Evolutionary conservation across 2,797 vertebrate species (phyloP), one percentile per base, ranked within the genome.

Genomic region (Eremophila alpestris): DNA sequence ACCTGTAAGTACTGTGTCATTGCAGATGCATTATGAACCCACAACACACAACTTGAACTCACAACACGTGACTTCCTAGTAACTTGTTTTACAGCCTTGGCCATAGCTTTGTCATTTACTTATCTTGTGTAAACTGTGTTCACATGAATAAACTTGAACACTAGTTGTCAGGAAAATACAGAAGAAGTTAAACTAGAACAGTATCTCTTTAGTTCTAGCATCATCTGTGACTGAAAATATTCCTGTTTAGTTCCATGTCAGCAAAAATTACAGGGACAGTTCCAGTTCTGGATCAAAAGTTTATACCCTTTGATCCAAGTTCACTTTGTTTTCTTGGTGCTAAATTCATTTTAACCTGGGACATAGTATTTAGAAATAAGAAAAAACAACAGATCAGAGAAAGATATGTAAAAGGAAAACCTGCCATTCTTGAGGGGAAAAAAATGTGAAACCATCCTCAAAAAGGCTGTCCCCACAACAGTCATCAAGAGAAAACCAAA

Each of bases 21-120:
- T 75, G 7, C 20, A 45, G 16, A 16, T 45, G 48, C 4, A 3
- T 46, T 67, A 59, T 5, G 8, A 48, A 21, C 10, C 7, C 10
- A 40, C 54, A 59, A 58, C 13, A 18, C 1, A 0, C 2, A 1
- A 41, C 20, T 65, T 74, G 27, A 38, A 60, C 19, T 19, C 45
- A 20, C 34, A 79, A 23, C 9, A 30, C 0, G 0, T 46, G 13
- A 55, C 36, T 67, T 84, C 17, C 4, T n/a, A 52, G 5, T 26
- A 51, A 36, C 11, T 32, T 21, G 1, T n/a, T 80, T 58, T 60
- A 40, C 32, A 64, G 32, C 16, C 18, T 59, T 40, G 22, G n/a
- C 19, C 3, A 1, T n/a, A 67, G 29, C 6, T 81, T 89, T 89
- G n/a, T 36, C 34, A 46, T n/a, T 63, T 49, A 29, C 30, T 60